Conservation (phyloP, 30 jellyfish, hydroid and myxozoan genomes). For the Turritopsis dohrnii region DNA sequence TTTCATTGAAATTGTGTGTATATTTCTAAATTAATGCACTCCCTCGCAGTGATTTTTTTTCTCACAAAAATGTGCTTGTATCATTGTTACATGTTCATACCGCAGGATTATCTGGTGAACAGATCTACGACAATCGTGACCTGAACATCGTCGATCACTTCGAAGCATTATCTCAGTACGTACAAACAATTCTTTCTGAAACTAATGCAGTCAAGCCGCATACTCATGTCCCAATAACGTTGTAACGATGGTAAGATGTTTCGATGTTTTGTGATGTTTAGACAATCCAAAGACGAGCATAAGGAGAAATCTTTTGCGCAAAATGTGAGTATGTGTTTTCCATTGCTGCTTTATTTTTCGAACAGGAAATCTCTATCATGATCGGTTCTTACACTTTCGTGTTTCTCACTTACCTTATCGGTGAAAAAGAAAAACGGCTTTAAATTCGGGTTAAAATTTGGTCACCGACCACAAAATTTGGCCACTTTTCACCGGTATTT, state of each 20-base stretch:
- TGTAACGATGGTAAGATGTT: too few species aligned
- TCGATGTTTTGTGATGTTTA: background rate
- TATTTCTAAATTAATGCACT: too few species aligned
- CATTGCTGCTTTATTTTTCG: background rate
- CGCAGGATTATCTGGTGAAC: slow-evolving; percentile 29
- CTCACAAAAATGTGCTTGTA: background rate
- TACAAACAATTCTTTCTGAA: background rate
- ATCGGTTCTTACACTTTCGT: too few species aligned
- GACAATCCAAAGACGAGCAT: background rate
- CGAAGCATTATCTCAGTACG: slow-evolving; percentile 50
- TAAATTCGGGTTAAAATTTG: too few species aligned
- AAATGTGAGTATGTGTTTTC: background rate
- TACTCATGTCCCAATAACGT: too few species aligned
- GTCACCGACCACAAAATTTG: too few species aligned
- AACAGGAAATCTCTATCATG: too few species aligned
- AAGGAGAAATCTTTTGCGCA: background rate
- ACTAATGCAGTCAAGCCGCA: too few species aligned
- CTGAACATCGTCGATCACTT: slow-evolving; percentile 32
- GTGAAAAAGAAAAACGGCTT: too few species aligned
- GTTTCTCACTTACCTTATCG: too few species aligned
- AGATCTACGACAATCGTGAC: slow-evolving; percentile 60
- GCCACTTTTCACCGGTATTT: too few species aligned
- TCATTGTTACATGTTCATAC: background rate
- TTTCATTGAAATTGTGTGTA: too few species aligned
- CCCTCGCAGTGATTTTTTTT: background rate